Base-by-base conservation (phyloP, 2,113 vertebrate species). In the Melanocharis versteri region DNA sequence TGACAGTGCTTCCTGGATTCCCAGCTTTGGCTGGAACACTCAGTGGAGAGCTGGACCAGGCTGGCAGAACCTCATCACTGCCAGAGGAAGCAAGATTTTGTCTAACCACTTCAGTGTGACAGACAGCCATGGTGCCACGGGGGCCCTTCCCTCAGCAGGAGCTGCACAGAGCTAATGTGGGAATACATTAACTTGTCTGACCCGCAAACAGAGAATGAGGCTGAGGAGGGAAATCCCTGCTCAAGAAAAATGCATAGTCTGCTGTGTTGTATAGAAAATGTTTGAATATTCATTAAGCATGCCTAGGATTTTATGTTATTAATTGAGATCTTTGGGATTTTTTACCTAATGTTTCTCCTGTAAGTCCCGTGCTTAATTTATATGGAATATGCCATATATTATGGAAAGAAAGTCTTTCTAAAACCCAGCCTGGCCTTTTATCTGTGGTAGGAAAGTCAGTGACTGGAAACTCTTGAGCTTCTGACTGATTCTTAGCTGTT, bases 1-100 rank as follows among this genome's bases (percentile, higher is more conserved):
- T 40, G 58, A 39, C 79, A 72, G 22, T 0, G 0, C 1, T 1
- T 1, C 4, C 12, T 22, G 64, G 14, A 31, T 54, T 45, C 66
- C 72, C 70, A 42, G 42, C 28, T 39, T 11, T 0, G 1, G 40
- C 66, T 79, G 27, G 6, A 79, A 13, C 39, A 35, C 44, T 78
- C 73, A 21, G 17, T 60, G 58, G 75, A 75, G 73, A 88, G 71
- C 40, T 62, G 75, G 33, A 16, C 28, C 0, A 1, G 35, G 71
- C 82, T 82, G 83, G 66, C 89, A 90, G n/a, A 61, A 35, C 30
- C 60, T 68, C 56, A 15, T 20, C 3, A 1, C 58, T 83, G 56
- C 86, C 64, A 75, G 39, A 42, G 42, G 22, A 69, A 33, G 54
- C 27, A 66, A 48, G 68, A 31, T 54, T 90, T 89, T 87, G 66